phyloP scores from a whole-genome alignment of 2,888 invertebrate species.

The Brenthis ino region DNA sequence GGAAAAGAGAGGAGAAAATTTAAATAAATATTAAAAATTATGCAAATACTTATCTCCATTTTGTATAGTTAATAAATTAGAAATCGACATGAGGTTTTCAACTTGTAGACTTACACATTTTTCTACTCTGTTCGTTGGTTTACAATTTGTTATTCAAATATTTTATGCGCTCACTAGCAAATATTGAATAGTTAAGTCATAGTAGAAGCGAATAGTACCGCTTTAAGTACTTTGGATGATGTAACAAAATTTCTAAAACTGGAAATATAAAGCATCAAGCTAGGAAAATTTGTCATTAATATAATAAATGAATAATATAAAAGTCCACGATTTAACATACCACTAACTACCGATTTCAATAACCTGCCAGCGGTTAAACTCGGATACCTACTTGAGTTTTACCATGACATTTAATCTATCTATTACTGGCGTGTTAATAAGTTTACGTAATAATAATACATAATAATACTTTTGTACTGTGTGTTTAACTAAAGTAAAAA shows the following conservation, averaged over 20 bases:
- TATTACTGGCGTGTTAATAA: too few relatives aligned
- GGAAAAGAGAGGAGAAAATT: too few relatives aligned
- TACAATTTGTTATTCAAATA: constrained; percentile 21
- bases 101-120: constrained; percentile 6
- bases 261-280: not conserved
- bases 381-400: too few relatives aligned
- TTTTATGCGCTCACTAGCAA: constrained; percentile 17
- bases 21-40: not conserved
- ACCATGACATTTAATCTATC: too few relatives aligned
- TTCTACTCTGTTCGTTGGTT: constrained; percentile 4
- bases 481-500: too few relatives aligned
- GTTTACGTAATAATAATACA: too few relatives aligned
- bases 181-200: constrained; percentile 15
- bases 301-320: too few relatives aligned
- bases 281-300: too few relatives aligned
- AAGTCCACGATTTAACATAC: too few relatives aligned
- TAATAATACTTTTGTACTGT: too few relatives aligned
- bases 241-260: constrained; percentile 1
- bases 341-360: too few relatives aligned
- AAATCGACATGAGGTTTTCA: constrained; percentile 7
- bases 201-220: constrained; percentile 2
- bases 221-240: constrained; percentile 11
- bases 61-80: not conserved
- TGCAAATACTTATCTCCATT: not conserved
- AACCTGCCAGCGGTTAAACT: too few relatives aligned